These are phyloP conservation scores for Uria aalge DNA, from an alignment of 2,113 vertebrate genomes.

Conservation along the genomic window DNA sequence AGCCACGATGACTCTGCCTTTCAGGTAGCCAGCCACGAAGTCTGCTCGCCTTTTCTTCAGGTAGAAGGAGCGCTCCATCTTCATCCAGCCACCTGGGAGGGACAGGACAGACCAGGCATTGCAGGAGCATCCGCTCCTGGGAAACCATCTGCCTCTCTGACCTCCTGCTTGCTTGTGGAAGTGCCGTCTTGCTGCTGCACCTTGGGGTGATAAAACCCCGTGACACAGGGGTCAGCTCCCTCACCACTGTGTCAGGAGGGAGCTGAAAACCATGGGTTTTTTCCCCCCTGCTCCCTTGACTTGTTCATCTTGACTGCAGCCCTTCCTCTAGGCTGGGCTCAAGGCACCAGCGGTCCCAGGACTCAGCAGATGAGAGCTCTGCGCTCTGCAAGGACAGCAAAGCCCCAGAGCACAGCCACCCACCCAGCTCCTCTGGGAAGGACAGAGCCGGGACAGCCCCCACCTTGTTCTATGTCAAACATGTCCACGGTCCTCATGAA, in stretches of 20 bases:
- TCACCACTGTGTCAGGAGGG: accelerated
- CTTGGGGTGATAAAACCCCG: neutral
- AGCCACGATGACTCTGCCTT: constrained; percentile 86
- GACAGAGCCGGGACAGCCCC: neutral
- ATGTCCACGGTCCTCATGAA: constrained; percentile 94
- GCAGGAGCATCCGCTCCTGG: neutral
- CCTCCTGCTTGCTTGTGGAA: too few relatives aligned
- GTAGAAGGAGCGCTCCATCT: constrained; percentile 85
- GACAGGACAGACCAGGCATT: neutral
- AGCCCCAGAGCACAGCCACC: neutral
- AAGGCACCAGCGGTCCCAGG: neutral
- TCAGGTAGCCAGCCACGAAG: constrained; percentile 87
- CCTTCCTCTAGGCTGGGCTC: neutral
- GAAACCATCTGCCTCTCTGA: neutral
- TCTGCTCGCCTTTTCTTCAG: constrained; percentile 95
- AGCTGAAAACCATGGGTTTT: accelerated
- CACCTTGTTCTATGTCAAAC: constrained; percentile 92
- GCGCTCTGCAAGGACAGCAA: neutral
- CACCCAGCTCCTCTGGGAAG: neutral
- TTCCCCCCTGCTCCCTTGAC: neutral
- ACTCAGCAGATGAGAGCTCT: neutral
- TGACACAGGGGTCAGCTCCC: accelerated
- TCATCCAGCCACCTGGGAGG: constrained; percentile 87
- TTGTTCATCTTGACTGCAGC: neutral
- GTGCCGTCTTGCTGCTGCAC: neutral